phyloP scores from a whole-genome alignment of 2,888 invertebrate genomes.

The Pseudeuparius sepicola region DNA sequence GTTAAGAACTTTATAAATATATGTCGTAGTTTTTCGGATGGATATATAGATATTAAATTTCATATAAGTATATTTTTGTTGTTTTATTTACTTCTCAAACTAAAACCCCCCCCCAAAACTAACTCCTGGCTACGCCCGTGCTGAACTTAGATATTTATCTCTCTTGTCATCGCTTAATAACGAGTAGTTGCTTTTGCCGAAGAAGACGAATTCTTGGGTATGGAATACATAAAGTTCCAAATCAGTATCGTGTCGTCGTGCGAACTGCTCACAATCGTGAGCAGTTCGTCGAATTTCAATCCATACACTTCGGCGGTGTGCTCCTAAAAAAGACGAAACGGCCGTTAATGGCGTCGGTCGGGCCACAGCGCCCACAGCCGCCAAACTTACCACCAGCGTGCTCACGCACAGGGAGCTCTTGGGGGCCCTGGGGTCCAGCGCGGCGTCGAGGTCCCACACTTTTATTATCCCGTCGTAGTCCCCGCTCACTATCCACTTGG shows the following conservation, averaged over 20 bases:
- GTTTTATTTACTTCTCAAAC: too few species aligned
- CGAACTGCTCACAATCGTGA: constrained; percentile 98
- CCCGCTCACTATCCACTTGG: constrained; percentile 97
- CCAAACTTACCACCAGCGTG: constrained; percentile 80
- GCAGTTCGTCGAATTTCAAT: constrained; percentile 99
- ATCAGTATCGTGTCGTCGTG: constrained; percentile 99
- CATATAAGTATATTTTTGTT: too few species aligned
- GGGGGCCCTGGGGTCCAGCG: constrained; percentile 91
- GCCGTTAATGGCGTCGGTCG: background rate
- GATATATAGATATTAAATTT: too few species aligned
- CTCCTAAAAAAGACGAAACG: constrained; percentile 57
- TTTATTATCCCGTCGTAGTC: constrained; percentile 99
- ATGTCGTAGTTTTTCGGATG: too few species aligned
- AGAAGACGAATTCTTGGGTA: constrained; percentile 35
- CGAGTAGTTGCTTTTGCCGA: constrained; percentile 14
- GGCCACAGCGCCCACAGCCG: background rate
- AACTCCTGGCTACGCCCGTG: too few species aligned
- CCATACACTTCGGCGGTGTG: constrained; percentile 99
- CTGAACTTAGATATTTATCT: too few species aligned
- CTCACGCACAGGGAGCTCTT: constrained; percentile 89
- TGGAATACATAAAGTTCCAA: constrained; percentile 97
- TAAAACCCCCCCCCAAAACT: too few species aligned
- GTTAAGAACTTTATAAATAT: too few species aligned
- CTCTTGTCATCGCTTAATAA: too few species aligned
- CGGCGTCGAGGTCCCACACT: constrained; percentile 98